Evolutionary conservation across 2,797 vertebrate species (phyloP).

Genomic region (Decapterus maruadsi): DNA sequence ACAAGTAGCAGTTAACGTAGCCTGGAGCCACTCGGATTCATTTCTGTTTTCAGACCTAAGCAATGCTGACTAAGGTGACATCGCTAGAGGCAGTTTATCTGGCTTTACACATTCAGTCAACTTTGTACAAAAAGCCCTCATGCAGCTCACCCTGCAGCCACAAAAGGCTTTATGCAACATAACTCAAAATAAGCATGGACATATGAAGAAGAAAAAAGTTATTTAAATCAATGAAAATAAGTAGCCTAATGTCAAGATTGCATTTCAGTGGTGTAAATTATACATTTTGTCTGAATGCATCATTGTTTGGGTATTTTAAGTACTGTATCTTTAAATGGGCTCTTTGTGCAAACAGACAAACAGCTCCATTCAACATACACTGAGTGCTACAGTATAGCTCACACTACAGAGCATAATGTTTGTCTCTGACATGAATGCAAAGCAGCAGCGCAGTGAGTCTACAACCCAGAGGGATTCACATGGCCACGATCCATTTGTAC

Average conservation of each 20-base stretch:
- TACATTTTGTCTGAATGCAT: neutral
- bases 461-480: slow-evolving; percentile 8
- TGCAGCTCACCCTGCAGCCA: neutral
- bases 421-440: slow-evolving; percentile 11
- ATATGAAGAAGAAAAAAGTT: no score
- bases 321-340: neutral
- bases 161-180: neutral
- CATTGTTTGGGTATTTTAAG: neutral
- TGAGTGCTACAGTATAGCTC: neutral
- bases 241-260: no score
- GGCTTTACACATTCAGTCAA: no score
- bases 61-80: neutral
- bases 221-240: no score
- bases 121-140: neutral
- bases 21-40: neutral
- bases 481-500: slow-evolving; percentile 31
- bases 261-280: neutral
- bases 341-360: neutral
- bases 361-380: neutral
- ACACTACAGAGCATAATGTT: neutral
- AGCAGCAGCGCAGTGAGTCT: slow-evolving; percentile 9
- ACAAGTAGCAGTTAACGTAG: neutral
- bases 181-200: no score
- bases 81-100: neutral
- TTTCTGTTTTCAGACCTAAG: neutral